Conservation (phyloP, 1,140 invertebrate species). For the Drosophila kurseongensis region DNA sequence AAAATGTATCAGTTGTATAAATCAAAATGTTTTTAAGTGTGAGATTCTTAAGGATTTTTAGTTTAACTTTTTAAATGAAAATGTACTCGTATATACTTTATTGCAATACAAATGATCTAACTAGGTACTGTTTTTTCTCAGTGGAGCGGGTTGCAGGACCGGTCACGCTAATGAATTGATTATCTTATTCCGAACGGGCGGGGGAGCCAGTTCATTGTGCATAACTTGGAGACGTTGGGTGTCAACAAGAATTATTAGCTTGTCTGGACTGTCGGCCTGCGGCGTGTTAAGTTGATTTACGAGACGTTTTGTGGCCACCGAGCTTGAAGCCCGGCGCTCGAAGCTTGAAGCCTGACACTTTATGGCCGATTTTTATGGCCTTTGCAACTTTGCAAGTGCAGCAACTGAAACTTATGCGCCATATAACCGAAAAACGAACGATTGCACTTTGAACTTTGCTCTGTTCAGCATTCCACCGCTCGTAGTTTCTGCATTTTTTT, state of each 20-base stretch:
- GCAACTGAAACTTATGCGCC: slow-evolving; percentile 65
- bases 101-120: neutral
- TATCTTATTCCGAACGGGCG: slow-evolving; percentile 65
- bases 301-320: slow-evolving; percentile 42
- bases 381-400: slow-evolving; percentile 70
- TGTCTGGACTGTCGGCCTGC: slow-evolving; percentile 35
- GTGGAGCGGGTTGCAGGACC: slow-evolving; percentile 1
- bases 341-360: slow-evolving; percentile 42
- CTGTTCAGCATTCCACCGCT: slow-evolving; percentile 4
- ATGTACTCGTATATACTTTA: too few relatives aligned
- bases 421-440: slow-evolving; percentile 59
- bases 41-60: too few relatives aligned
- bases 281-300: slow-evolving; percentile 71
- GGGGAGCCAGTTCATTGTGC: slow-evolving; percentile 50
- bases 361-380: slow-evolving; percentile 75
- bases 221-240: slow-evolving; percentile 66
- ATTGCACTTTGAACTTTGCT: slow-evolving; percentile 45
- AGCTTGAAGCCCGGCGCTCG: slow-evolving; percentile 20
- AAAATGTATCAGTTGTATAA: too few relatives aligned
- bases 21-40: too few relatives aligned
- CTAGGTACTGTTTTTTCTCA: neutral
- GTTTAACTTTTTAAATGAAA: too few relatives aligned
- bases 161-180: slow-evolving; percentile 73
- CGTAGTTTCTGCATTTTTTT: slow-evolving; percentile 27
- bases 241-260: slow-evolving; percentile 79